Percentiles rank a stretch among this genome's conserved stretches.
Evolutionary conservation across 2,113 vertebrate genomes (phyloP).

Genomic region (Apodemus sylvaticus): DNA sequence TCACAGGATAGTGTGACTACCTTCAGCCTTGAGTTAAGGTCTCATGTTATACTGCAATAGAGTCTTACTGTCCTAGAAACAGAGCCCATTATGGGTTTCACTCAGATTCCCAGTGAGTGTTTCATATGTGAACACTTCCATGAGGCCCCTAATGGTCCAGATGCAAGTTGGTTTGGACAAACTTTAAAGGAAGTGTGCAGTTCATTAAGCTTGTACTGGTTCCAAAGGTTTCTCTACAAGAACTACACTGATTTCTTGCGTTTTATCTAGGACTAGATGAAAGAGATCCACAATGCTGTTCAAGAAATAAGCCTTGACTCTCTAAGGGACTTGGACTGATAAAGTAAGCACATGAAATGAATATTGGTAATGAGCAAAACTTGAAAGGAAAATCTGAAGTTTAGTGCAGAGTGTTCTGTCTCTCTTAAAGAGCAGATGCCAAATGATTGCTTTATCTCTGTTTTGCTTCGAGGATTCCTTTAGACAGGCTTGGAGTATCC

Average conservation of each 20-base stretch:
- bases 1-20: constrained; percentile 17
- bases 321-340: constrained; percentile 58
- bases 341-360: constrained; percentile 49
- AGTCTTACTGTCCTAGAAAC: constrained; percentile 28
- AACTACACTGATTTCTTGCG: constrained; percentile 62
- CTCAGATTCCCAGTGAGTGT: constrained; percentile 25
- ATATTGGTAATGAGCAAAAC: constrained; percentile 66
- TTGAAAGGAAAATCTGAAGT: constrained; percentile 69
- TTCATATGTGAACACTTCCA: constrained; percentile 23
- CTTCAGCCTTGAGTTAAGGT: constrained; percentile 23
- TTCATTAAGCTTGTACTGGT: constrained; percentile 58
- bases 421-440: constrained; percentile 40
- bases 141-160: constrained; percentile 1
- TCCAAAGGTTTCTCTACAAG: constrained; percentile 38
- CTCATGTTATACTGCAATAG: constrained; percentile 35
- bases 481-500: neutral
- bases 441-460: constrained; percentile 61
- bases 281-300: constrained; percentile 55
- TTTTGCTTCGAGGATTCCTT: constrained; percentile 59
- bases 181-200: constrained; percentile 48
- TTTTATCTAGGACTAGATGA: constrained; percentile 74
- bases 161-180: constrained; percentile 17
- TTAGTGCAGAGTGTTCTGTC: neutral
- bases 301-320: constrained; percentile 63
- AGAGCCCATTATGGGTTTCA: constrained; percentile 57